Evolutionary conservation across 2,113 vertebrate species (phyloP).

Genomic region (Lophura nycthemera): DNA sequence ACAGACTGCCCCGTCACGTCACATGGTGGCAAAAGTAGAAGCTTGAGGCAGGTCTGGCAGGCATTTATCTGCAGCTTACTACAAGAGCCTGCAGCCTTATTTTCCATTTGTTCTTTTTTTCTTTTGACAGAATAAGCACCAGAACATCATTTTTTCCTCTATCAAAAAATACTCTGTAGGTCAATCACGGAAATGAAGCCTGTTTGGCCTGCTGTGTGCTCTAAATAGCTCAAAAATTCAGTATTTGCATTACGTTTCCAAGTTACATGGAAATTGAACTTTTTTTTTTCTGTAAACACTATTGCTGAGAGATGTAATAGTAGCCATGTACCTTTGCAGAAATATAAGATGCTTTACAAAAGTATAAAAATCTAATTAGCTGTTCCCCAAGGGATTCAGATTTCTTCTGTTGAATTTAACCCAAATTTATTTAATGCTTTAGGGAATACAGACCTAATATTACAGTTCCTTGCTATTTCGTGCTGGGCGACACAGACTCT

Average conservation of each 20-base stretch:
- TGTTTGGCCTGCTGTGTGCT: not conserved
- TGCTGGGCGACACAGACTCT: not conserved
- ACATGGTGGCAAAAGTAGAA: conserved; percentile 2
- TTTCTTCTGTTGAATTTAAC: not conserved
- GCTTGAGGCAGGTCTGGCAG: conserved; percentile 4
- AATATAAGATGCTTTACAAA: not conserved
- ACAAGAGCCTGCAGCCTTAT: not conserved
- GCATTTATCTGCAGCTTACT: not conserved
- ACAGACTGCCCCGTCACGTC: not conserved
- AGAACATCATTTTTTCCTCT: not conserved
- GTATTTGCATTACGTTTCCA: conserved; percentile 8
- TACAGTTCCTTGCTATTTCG: not conserved
- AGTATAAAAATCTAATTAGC: not conserved
- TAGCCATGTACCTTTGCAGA: not conserved
- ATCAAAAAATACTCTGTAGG: not conserved
- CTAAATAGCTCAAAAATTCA: not conserved
- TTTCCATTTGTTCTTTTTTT: not conserved
- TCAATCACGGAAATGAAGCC: not conserved
- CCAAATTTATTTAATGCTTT: not conserved
- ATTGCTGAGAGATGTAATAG: not conserved
- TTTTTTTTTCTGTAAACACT: not conserved
- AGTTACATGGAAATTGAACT: not conserved
- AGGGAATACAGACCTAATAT: not conserved
- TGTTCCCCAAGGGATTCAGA: not conserved
- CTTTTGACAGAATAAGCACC: not conserved